A percentile compares a stretch with the other conserved stretches of the same genome.
Evolutionary conservation across 2,888 invertebrate species (phyloP).

Genomic region (Iphiclides podalirius): DNA sequence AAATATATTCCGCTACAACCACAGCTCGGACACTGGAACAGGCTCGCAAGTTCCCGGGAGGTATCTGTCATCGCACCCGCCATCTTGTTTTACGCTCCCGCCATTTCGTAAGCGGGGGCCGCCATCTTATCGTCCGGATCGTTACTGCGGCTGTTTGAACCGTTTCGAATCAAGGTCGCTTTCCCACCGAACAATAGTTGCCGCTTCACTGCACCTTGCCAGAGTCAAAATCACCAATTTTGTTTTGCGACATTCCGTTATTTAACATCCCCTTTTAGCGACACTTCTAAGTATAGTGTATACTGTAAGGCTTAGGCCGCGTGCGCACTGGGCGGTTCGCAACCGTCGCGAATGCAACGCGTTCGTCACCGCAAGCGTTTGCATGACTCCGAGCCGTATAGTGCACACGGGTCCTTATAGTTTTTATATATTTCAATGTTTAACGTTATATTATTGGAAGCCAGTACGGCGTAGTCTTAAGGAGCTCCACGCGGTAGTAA

Average conservation of each 20-base stretch:
- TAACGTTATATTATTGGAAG: not conserved
- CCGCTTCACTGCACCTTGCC: no score
- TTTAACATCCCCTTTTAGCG: constrained; percentile 13
- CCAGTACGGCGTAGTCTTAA: constrained; percentile 11
- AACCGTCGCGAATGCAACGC: not conserved
- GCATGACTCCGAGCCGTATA: not conserved
- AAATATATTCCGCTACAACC: no score
- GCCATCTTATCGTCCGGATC: not conserved
- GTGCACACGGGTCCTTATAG: not conserved
- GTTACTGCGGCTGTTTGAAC: not conserved
- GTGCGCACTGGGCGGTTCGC: not conserved
- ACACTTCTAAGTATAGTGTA: constrained; percentile 1
- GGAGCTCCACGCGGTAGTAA: not conserved
- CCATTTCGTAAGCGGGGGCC: not conserved
- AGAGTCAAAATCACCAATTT: no score
- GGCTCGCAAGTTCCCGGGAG: not conserved
- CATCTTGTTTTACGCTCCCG: not conserved
- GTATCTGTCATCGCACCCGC: not conserved
- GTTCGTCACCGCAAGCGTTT: not conserved
- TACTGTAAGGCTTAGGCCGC: constrained; percentile 1
- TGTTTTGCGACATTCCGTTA: constrained; percentile 10
- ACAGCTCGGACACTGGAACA: not conserved
- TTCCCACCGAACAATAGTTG: no score
- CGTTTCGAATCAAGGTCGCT: not conserved
- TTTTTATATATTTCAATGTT: not conserved